These are phyloP conservation scores for Buceros bicornis DNA, from an alignment of 2,797 vertebrate genomes.

Conservation along the genomic window DNA sequence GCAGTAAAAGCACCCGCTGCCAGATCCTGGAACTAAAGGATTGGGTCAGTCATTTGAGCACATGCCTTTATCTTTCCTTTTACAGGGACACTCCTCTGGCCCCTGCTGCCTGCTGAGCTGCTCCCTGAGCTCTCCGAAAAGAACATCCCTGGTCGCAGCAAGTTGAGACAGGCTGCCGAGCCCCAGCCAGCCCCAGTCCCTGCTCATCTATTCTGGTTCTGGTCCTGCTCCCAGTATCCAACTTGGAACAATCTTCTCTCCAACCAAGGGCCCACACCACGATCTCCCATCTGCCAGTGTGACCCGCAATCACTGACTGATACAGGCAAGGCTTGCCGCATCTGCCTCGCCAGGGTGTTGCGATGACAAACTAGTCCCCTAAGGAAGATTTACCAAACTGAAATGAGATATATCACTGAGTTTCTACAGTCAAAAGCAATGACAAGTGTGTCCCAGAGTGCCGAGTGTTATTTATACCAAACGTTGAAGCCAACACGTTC, in stretches of 20 bases:
- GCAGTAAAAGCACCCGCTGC: neutral
- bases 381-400: neutral
- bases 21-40: neutral
- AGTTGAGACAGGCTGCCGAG: fast-evolving
- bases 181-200: fast-evolving
- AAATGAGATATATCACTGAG: fast-evolving
- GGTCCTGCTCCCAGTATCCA: neutral
- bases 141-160: neutral
- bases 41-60: neutral
- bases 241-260: fast-evolving
- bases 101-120: neutral
- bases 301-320: neutral
- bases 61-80: too few relatives aligned
- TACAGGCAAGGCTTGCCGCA: neutral
- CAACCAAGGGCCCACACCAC: neutral
- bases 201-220: fast-evolving
- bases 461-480: neutral
- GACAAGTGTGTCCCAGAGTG: constrained; percentile 27
- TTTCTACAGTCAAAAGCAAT: neutral
- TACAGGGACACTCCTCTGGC: neutral
- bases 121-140: fast-evolving
- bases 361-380: neutral
- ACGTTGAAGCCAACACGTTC: neutral
- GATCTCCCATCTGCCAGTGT: fast-evolving
- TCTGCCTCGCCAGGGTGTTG: neutral